Evolutionary conservation across 2,113 vertebrate species (phyloP).

Genomic region (Gavia stellata): DNA sequence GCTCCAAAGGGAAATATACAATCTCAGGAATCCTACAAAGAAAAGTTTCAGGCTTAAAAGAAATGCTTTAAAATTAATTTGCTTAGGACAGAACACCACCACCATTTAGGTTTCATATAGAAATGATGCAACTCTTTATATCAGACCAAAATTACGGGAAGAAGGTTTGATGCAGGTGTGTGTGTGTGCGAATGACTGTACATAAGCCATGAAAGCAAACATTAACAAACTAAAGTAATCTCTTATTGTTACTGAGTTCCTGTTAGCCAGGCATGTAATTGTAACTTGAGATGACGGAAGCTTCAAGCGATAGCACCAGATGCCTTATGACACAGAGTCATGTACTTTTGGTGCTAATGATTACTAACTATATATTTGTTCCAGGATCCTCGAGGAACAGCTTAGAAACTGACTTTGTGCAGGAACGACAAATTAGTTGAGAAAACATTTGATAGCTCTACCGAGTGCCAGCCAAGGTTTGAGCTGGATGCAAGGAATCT

Average conservation of each 20-base stretch:
- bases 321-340: background rate
- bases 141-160: background rate
- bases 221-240: background rate
- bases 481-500: constrained; percentile 15
- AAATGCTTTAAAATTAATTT: background rate
- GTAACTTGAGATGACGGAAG: background rate
- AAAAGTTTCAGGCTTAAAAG: background rate
- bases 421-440: constrained; percentile 24
- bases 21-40: background rate
- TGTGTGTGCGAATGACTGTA: background rate
- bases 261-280: background rate
- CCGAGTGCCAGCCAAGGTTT: background rate
- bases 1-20: background rate
- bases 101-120: background rate
- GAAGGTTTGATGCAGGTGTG: background rate
- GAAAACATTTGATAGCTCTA: background rate
- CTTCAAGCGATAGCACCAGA: background rate
- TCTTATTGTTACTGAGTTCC: background rate
- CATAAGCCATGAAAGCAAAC: background rate
- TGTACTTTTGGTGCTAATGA: background rate
- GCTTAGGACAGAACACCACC: background rate
- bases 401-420: background rate
- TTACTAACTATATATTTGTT: background rate
- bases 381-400: background rate
- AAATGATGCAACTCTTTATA: background rate